These are phyloP conservation scores for Labeo calbasu DNA, from an alignment of 2,797 vertebrate genomes.

Conservation along the genomic window DNA sequence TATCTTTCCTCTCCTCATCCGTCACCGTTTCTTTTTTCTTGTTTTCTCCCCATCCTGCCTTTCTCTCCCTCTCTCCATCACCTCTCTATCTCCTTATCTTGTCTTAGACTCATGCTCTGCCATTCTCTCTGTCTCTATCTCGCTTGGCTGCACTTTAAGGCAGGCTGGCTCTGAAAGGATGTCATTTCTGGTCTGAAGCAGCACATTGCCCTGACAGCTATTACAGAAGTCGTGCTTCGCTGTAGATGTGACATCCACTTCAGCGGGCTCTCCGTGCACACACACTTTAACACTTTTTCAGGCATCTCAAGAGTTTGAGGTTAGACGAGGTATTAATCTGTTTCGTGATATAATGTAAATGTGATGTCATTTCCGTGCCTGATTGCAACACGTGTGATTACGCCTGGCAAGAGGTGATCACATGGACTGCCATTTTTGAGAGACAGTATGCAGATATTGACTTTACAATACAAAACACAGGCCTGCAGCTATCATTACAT, in stretches of 20 bases:
- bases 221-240: constrained; percentile 45
- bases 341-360: neutral
- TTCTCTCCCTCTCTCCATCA: constrained; percentile 27
- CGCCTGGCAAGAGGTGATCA: neutral
- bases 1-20: constrained; percentile 41
- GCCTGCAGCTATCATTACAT: neutral
- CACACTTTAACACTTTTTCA: constrained; percentile 28
- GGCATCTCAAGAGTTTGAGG: constrained; percentile 19
- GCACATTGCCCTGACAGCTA: constrained; percentile 54
- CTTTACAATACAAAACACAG: neutral
- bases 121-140: constrained; percentile 25
- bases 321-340: constrained; percentile 21
- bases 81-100: constrained; percentile 53
- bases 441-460: constrained; percentile 17
- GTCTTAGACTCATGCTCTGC: constrained; percentile 43
- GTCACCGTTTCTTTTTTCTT: constrained; percentile 42
- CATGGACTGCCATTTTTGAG: neutral
- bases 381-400: neutral
- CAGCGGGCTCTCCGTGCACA: constrained; percentile 13
- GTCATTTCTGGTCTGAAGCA: constrained; percentile 55
- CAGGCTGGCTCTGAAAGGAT: constrained; percentile 52
- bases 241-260: constrained; percentile 46
- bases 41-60: neutral
- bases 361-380: neutral
- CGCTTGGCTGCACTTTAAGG: constrained; percentile 52